phyloP scores from a whole-genome alignment of 2,113 vertebrate species.

The Sylvietta virens region DNA sequence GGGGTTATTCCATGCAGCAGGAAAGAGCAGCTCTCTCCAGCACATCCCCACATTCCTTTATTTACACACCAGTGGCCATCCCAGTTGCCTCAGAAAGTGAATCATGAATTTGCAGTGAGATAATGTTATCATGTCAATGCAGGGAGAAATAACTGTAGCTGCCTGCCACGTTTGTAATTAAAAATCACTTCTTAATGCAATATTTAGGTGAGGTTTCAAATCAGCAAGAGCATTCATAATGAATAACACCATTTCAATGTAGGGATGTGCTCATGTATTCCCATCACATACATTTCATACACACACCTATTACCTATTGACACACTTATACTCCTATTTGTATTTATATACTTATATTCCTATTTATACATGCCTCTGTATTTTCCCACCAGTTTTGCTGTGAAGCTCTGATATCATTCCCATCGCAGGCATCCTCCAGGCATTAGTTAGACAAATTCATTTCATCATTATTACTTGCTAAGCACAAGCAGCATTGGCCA shows the following conservation, averaged over 20 bases:
- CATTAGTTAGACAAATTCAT: background rate
- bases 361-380: background rate
- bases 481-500: background rate
- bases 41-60: background rate
- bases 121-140: background rate
- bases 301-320: background rate
- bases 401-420: background rate
- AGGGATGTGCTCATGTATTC: background rate
- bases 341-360: background rate
- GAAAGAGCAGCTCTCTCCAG: background rate
- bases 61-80: background rate
- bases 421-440: background rate
- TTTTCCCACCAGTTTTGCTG: background rate
- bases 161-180: background rate
- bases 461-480: slow-evolving; percentile 8
- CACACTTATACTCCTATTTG: background rate
- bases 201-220: background rate
- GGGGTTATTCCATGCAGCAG: background rate
- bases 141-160: background rate
- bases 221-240: background rate
- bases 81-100: background rate
- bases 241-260: background rate
- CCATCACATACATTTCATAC: background rate
- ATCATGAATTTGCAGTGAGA: background rate
- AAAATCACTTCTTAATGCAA: background rate